Base-by-base conservation (phyloP, 2,113 vertebrate species). In the Labeo rohita region DNA sequence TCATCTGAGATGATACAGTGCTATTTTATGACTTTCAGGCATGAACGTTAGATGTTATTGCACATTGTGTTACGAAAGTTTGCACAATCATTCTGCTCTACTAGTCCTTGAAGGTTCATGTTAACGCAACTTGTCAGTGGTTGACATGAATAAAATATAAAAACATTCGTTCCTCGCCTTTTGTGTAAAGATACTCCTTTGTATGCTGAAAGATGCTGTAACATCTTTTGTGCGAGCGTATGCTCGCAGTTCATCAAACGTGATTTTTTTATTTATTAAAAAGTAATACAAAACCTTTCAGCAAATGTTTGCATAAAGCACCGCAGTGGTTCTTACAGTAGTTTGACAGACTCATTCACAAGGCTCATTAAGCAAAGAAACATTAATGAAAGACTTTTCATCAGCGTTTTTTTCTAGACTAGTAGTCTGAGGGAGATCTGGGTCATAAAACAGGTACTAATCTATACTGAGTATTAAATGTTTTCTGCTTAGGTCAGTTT, bases 1-100 rank as follows among this genome's bases (percentile, higher is more conserved):
- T 45, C 9, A 45, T 4, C 18, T 3, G 68, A 72, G 18, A 70
- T 70, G 7, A 68, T 68, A 39, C 10, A 34, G 13, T 39, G 66
- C 18, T 8, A 47, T n/a, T 49, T 74, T 21, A 47, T 23, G 23
- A 23, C 45, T 47, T 74, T n/a, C 21, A 47, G 43, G 18, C 45
- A 39, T 74, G 43, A 74, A 21, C 21, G 1, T 23, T 23, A 23
- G n/a, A 75, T 47, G 45, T 74, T 74, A 23, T 74, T 74, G 11
- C 6, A 23, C 72, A 75, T 13, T 49, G 72, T 8, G 72, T 75
- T 75, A 28, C 7, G 21, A 47, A 74, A 74, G 72, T 74, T 74
- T 74, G 72, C 43, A 49, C 43, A 74, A 23, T 75, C 72, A 13
- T 49, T 74, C 72, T 75, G 72, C 72, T 75, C 45, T 74, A 13